Conservation (phyloP, 2,113 vertebrate genomes). For the Artemisiospiza belli region DNA sequence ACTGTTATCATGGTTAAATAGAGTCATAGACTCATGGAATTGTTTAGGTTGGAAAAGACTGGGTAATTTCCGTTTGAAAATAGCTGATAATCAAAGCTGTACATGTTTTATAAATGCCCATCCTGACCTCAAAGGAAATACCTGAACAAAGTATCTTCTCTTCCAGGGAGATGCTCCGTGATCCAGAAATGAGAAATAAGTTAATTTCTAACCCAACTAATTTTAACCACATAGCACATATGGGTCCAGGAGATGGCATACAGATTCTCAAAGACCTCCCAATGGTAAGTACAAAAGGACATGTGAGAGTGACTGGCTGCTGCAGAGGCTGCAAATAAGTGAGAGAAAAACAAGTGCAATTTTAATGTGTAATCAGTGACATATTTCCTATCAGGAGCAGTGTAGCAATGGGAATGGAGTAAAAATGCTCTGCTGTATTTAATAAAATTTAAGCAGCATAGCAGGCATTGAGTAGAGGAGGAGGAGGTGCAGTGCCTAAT, state of each 20-base stretch:
- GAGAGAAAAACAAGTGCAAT: background rate
- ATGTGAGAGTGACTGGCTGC: background rate
- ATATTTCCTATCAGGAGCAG: background rate
- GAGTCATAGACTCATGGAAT: background rate
- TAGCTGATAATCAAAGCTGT: background rate
- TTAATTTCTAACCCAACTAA: slow-evolving; percentile 99
- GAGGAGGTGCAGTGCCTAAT: background rate
- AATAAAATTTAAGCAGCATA: background rate
- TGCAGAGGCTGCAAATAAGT: background rate
- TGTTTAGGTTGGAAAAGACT: background rate
- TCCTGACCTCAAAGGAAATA: background rate
- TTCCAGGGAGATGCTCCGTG: slow-evolving; percentile 95
- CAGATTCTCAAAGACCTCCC: slow-evolving; percentile 98
- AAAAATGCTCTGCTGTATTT: background rate
- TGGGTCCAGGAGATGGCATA: slow-evolving; percentile 98
- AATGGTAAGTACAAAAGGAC: slow-evolving; percentile 82
- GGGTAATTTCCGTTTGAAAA: slow-evolving; percentile 23
- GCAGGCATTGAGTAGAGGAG: background rate
- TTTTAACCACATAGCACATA: slow-evolving; percentile 99
- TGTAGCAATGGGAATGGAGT: background rate
- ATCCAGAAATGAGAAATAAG: slow-evolving; percentile 99
- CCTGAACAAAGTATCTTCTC: slow-evolving; percentile 64
- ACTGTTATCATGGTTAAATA: background rate
- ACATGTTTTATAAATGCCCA: background rate
- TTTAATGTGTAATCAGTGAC: background rate